These are phyloP conservation scores for Echinometra lucunter DNA, from an alignment of 53 echinoderm and acorn worm genomes.

Conservation along the genomic window DNA sequence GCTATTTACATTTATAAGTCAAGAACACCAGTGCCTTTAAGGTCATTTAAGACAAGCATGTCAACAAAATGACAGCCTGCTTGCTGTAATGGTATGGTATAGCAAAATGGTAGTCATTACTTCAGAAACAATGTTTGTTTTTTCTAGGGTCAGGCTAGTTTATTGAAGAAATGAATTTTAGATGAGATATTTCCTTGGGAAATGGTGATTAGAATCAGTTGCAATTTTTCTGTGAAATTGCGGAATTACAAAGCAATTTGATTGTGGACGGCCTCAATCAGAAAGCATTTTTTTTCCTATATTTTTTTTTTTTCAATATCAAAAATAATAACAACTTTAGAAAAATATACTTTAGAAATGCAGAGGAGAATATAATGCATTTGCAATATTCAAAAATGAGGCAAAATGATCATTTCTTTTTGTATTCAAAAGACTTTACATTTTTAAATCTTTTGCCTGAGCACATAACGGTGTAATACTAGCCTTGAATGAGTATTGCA, in stretches of 20 bases:
- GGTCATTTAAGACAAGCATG: background rate
- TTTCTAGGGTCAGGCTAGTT: background rate
- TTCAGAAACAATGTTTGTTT: background rate
- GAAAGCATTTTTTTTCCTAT: background rate
- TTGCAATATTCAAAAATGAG: too few species aligned
- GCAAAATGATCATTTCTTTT: too few species aligned
- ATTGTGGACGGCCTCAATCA: background rate
- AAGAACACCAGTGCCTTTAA: constrained; percentile 2
- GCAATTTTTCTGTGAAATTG: background rate
- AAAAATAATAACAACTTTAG: too few species aligned
- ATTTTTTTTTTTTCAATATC: too few species aligned
- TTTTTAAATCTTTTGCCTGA: too few species aligned
- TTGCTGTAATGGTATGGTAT: background rate
- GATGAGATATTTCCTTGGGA: background rate
- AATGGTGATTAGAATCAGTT: background rate
- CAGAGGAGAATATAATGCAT: too few species aligned
- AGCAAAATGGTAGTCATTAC: background rate
- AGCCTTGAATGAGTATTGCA: too few species aligned
- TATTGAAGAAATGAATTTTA: background rate
- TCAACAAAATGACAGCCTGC: background rate
- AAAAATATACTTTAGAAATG: too few species aligned
- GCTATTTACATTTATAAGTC: background rate
- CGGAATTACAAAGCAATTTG: background rate
- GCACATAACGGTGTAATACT: too few species aligned
- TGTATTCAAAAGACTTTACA: too few species aligned